These are phyloP conservation scores for Styela clava DNA, from an alignment of 23 tunicate species.

Conservation along the genomic window DNA sequence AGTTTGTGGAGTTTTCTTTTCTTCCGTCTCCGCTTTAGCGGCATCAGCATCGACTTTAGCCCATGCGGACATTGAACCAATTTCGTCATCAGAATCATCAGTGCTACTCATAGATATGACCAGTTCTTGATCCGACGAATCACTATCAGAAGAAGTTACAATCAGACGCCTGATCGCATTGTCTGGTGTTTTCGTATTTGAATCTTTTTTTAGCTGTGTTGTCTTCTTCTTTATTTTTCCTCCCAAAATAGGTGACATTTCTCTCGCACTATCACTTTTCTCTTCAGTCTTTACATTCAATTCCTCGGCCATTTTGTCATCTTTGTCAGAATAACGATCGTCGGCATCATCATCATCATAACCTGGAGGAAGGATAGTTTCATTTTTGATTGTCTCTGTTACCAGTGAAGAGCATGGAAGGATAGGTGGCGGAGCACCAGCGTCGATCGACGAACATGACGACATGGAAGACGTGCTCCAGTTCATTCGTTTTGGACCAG, in stretches of 20 bases:
- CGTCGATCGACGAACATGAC: conserved; percentile 28
- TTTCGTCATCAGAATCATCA: conserved; percentile 1
- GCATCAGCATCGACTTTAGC: conserved; percentile 11
- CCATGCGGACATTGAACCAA: not conserved
- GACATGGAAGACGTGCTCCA: conserved; percentile 19
- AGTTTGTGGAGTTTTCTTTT: not conserved
- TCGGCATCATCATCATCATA: conserved; percentile 4
- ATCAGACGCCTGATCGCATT: not conserved
- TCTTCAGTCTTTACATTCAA: not conserved
- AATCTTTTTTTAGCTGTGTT: not conserved
- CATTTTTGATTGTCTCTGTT: conserved; percentile 66
- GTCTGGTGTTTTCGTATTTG: not conserved
- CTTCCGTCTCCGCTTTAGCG: no score
- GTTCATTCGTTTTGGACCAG: not conserved
- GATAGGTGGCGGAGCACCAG: conserved; percentile 42
- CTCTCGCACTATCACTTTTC: not conserved
- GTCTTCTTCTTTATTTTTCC: not conserved
- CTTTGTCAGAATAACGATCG: not conserved
- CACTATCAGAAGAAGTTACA: not conserved
- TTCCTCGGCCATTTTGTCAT: not conserved
- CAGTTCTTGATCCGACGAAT: conserved; percentile 4
- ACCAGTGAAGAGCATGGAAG: conserved; percentile 50
- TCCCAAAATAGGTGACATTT: not conserved
- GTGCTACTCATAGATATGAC: conserved; percentile 14
- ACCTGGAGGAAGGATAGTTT: conserved; percentile 42